These are phyloP conservation scores for Octodon degus DNA, from an alignment of 2,113 vertebrate genomes.

Conservation along the genomic window DNA sequence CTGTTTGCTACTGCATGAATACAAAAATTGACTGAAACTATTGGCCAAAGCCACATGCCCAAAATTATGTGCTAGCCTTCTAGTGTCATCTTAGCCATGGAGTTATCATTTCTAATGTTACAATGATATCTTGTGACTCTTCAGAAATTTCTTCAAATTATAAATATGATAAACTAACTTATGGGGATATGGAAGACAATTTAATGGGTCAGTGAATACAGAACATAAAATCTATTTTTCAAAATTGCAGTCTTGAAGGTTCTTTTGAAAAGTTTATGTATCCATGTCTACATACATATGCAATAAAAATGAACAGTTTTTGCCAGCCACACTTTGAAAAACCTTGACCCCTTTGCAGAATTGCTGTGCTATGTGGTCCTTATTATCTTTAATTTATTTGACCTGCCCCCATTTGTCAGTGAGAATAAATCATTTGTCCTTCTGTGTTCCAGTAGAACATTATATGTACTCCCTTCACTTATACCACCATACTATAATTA, in stretches of 20 bases:
- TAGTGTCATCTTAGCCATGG: not conserved
- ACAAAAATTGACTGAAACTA: not conserved
- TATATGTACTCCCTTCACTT: not conserved
- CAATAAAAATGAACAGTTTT: constrained; percentile 63
- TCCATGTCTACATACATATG: constrained; percentile 5
- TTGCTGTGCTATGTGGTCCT: not conserved
- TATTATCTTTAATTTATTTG: not conserved
- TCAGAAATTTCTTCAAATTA: constrained; percentile 42
- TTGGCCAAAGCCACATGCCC: not conserved
- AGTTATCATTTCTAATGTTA: constrained; percentile 11
- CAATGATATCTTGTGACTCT: constrained; percentile 7
- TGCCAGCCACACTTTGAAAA: constrained; percentile 23
- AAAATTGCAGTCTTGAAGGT: constrained; percentile 37
- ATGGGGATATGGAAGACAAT: not conserved
- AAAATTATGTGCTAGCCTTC: constrained; percentile 18
- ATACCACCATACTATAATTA: not conserved
- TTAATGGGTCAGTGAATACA: constrained; percentile 54
- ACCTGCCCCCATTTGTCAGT: not conserved
- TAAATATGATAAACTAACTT: constrained; percentile 59
- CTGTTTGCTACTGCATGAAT: not conserved
- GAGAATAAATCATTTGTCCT: not conserved
- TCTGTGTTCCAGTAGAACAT: not conserved
- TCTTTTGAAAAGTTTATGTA: constrained; percentile 40
- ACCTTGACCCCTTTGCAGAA: constrained; percentile 39
- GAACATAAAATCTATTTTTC: constrained; percentile 58